These are phyloP conservation scores for Clarias pachynema DNA, from an alignment of 2,797 vertebrate species.

Conservation along the genomic window DNA sequence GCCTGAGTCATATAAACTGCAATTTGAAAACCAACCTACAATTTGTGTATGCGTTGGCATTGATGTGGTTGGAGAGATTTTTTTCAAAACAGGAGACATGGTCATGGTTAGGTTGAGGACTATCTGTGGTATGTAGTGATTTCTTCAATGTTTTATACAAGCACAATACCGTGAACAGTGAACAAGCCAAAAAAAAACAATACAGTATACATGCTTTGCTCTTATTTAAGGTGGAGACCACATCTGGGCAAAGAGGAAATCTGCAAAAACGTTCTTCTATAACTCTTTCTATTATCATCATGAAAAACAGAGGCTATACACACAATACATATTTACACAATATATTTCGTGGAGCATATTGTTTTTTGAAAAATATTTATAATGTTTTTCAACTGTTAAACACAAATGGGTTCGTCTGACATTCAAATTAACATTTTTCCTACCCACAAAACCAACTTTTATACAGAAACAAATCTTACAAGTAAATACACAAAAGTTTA, in stretches of 20 bases:
- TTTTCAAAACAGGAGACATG: constrained; percentile 34
- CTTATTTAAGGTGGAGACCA: neutral
- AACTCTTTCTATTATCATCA: neutral
- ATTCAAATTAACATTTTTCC: neutral
- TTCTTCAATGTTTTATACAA: constrained; percentile 1
- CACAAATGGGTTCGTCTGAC: neutral
- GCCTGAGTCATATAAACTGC: constrained; percentile 5
- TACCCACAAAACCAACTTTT: neutral
- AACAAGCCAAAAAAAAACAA: neutral
- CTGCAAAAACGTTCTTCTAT: neutral
- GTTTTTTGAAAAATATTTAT: neutral
- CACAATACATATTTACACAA: neutral
- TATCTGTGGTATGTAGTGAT: neutral
- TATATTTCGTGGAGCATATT: neutral
- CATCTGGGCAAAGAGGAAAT: neutral
- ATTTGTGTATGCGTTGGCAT: constrained; percentile 37
- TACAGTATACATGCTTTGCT: neutral
- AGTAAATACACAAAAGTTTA: constrained; percentile 1
- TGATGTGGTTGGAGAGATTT: constrained; percentile 19
- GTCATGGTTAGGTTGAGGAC: neutral
- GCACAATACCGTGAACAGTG: neutral
- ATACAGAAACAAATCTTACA: neutral
- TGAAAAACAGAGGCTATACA: neutral
- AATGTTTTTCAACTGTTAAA: constrained; percentile 13
- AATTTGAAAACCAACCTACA: constrained; percentile 39